Evolutionary conservation across 2,113 vertebrate species (phyloP).

Genomic region (Ammospiza nelsoni): DNA sequence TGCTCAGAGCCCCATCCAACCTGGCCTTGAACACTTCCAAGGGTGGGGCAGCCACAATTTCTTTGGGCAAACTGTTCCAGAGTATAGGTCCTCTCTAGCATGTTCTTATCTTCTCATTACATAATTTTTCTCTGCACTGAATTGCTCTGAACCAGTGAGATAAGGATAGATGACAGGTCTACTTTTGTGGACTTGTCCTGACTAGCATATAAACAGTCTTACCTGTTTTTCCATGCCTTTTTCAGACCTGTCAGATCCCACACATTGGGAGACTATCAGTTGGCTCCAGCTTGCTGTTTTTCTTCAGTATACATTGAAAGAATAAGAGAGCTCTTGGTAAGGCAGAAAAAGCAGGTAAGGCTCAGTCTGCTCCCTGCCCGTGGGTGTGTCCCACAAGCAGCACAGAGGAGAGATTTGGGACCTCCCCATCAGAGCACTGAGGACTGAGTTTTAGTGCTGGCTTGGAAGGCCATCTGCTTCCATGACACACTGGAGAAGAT

Average conservation of each 20-base stretch:
- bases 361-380: background rate
- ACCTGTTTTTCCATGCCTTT: background rate
- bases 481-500: background rate
- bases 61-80: background rate
- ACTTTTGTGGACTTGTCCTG: background rate
- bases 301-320: background rate
- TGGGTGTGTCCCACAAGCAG: background rate
- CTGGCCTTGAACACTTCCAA: background rate
- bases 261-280: background rate
- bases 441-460: background rate
- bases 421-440: background rate
- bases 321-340: background rate
- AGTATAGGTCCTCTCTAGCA: background rate
- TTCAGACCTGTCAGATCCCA: background rate
- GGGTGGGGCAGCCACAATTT: background rate
- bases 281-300: background rate
- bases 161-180: background rate
- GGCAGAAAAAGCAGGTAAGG: background rate
- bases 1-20: background rate
- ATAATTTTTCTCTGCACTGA: background rate
- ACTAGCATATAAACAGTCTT: background rate
- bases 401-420: background rate
- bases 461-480: background rate
- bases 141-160: background rate
- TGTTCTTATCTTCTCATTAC: background rate